These are phyloP conservation scores for Chamaea fasciata DNA, from an alignment of 2,113 vertebrate species.

Conservation along the genomic window DNA sequence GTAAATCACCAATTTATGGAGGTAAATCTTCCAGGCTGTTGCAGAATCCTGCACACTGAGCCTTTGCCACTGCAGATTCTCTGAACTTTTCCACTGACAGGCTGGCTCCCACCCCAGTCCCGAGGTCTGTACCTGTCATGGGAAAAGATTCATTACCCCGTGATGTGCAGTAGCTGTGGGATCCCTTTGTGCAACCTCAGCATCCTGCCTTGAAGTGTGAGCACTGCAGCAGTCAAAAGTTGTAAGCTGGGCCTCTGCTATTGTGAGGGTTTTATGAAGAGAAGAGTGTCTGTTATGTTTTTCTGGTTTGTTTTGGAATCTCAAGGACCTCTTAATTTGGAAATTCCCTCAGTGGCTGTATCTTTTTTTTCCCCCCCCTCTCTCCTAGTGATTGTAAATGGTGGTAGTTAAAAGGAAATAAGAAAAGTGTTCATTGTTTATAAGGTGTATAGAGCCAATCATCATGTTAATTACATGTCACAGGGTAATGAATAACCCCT, in stretches of 20 bases:
- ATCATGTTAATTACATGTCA: background rate
- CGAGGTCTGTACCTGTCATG: conserved; percentile 26
- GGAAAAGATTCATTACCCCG: background rate
- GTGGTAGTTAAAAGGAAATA: background rate
- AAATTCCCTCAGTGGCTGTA: background rate
- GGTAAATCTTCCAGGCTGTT: background rate
- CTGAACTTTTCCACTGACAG: background rate
- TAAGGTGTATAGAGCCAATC: background rate
- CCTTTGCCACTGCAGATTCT: background rate
- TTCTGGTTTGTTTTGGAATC: background rate
- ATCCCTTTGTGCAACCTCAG: background rate
- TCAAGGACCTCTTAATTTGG: conserved; percentile 12
- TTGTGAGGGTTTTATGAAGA: background rate
- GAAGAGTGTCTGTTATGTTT: conserved; percentile 4
- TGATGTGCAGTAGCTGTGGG: background rate
- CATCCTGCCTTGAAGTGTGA: background rate
- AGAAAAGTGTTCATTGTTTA: background rate
- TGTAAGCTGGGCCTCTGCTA: background rate
- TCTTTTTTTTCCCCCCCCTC: fast-evolving
- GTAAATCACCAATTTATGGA: background rate
- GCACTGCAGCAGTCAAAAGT: background rate
- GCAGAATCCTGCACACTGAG: background rate
- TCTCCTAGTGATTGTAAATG: background rate
- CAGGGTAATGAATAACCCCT: background rate
- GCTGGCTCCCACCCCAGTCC: conserved; percentile 19